Conservation (phyloP, 2,888 invertebrate species). For the Crepidodera aurea region DNA sequence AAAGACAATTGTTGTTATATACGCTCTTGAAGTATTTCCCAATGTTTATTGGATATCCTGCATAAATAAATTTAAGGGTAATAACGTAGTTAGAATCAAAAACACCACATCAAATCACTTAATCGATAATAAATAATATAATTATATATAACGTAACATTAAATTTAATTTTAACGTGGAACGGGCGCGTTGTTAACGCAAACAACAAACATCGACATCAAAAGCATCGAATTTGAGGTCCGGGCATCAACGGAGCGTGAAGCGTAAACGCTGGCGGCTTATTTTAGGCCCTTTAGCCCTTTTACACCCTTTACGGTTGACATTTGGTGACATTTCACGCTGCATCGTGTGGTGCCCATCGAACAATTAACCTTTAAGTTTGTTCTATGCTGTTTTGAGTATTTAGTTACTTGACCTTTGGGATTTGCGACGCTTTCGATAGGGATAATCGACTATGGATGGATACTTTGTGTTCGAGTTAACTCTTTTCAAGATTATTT, state of each 20-base stretch:
- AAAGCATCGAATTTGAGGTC: constrained; percentile 27
- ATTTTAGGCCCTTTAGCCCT: constrained; percentile 29
- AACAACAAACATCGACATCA: not conserved
- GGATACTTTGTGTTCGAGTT: constrained; percentile 3
- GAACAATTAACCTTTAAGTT: constrained; percentile 49
- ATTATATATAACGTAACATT: constrained; percentile 22
- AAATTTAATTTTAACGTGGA: constrained; percentile 28
- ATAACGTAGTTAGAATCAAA: constrained; percentile 8
- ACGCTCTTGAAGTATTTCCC: too few species aligned
- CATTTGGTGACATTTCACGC: constrained; percentile 47
- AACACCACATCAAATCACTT: constrained; percentile 18
- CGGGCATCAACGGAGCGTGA: constrained; percentile 27
- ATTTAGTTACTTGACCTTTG: constrained; percentile 8
- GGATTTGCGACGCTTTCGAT: not conserved
- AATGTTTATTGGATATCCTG: too few species aligned
- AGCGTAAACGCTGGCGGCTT: constrained; percentile 37
- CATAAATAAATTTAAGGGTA: too few species aligned
- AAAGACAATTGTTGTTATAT: too few species aligned
- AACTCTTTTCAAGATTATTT: constrained; percentile 9
- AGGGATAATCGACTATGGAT: constrained; percentile 17
- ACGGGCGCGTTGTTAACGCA: constrained; percentile 19
- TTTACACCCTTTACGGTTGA: constrained; percentile 39
- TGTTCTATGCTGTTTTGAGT: constrained; percentile 7
- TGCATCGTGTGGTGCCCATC: constrained; percentile 46
- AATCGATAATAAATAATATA: constrained; percentile 21